Conservation (phyloP, 2,888 invertebrate genomes). For the Teinopalpus imperialis region DNA sequence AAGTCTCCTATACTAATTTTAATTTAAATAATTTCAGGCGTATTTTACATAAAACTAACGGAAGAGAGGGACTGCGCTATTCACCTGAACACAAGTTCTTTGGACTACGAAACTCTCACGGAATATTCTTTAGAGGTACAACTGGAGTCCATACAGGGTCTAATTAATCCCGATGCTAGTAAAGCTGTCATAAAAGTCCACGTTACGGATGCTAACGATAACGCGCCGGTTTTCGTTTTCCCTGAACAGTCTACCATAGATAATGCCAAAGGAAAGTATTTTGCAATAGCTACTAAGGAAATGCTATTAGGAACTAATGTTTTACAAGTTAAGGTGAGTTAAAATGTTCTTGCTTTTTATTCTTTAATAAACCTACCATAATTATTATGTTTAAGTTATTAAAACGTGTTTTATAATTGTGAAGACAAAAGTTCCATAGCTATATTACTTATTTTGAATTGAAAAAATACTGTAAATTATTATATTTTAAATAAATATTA, state of each 20-base stretch:
- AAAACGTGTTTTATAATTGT: too few relatives aligned
- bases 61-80: constrained; percentile 93
- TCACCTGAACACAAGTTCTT: constrained; percentile 84
- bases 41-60: constrained; percentile 88
- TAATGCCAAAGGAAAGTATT: constrained; percentile 87
- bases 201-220: constrained; percentile 94
- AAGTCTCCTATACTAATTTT: too few relatives aligned
- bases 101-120: constrained; percentile 90
- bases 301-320: constrained; percentile 89
- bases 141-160: constrained; percentile 89
- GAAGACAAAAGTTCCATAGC: too few relatives aligned
- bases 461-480: too few relatives aligned
- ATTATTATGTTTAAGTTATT: too few relatives aligned
- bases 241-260: constrained; percentile 80
- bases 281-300: constrained; percentile 88
- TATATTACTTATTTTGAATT: too few relatives aligned
- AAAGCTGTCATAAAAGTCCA: constrained; percentile 89
- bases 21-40: constrained; percentile 77
- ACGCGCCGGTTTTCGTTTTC: constrained; percentile 90
- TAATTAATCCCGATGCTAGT: constrained; percentile 89
- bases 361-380: too few relatives aligned
- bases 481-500: too few relatives aligned
- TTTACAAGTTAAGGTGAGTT: constrained; percentile 86
- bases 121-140: constrained; percentile 89
- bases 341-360: too few relatives aligned